Evolutionary conservation across 2,113 vertebrate species (phyloP), one percentile per base, ranked within the genome.

Genomic region (Phasianus colchicus): DNA sequence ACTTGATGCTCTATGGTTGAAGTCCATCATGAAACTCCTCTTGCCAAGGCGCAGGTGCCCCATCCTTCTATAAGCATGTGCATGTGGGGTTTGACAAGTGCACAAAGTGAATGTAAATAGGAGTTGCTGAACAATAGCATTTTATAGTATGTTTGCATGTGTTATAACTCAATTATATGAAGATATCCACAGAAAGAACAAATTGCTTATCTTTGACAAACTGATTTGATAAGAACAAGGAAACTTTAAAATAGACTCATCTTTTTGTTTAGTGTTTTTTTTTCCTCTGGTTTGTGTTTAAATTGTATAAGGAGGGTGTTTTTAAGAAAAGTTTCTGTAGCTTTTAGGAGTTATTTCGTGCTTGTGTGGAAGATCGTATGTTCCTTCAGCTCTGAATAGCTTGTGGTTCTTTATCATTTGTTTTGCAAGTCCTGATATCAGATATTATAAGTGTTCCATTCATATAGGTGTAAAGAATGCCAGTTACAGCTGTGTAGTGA

Each of bases 311-410:
- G 38, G 36, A 69, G 77, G 47, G 6, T 25, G 11, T 11, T 27
- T 63, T 63, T 27, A 70, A 64, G 16, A 58, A n/a, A 76, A 64
- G 42, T 66, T 88, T 88, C 60, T 85, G 67, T 52, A 74, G 64
- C 64, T 76, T 89, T 63, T 71, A 74, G 38, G 47, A 87, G 32
- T 90, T 82, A n/a, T 58, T 32, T 24, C 38, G 20, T 45, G 27
- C 50, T 85, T 83, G 20, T 48, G 21, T 18, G 34, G 15, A 89
- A 38, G 32, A 80, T 24, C 0, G 0, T 54, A 15, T 30, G 38
- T 55, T 85, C 42, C 32, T 88, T 91, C 69, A 93, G 43, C 75
- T 91, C 77, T 67, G 66, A 65, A 42, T 72, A 58, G 72, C 78
- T 94, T 82, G 20, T 84, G 48, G 48, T 50, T 86, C 43, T 83